Evolutionary conservation across 2,113 vertebrate genomes (phyloP), one percentile per base, ranked within the genome.

Genomic region (Ammospiza nelsoni): DNA sequence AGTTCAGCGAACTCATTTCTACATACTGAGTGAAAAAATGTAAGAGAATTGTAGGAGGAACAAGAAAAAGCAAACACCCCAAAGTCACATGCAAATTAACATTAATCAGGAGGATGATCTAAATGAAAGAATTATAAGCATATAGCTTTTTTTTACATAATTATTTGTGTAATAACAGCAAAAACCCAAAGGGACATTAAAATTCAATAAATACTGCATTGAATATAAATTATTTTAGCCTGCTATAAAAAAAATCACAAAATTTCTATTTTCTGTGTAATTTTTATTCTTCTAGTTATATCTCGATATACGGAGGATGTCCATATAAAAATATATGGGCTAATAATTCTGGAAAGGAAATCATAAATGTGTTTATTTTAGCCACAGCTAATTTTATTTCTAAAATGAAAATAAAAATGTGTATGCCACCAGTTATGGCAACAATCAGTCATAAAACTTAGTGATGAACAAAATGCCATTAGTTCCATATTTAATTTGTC

Each of bases 211-310:
- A 94, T 68, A 57, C 13, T 82, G n/a, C 7, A 83, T 28, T 84
- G 58, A 92, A 82, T 81, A 94, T 25, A 91, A 89, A 91, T 96
- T 81, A 72, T 62, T 96, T 78, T 75, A 82, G 15, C 23, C 68
- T 92, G 39, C 27, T 94, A 65, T 80, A 65, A 95, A 93, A 55
- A 55, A 51, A 76, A 51, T 46, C 13, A 80, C 2, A 15, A 84
- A 75, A 15, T 86, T 27, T 71, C 31, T 31, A 66, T 73, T 84
- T 54, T 91, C 46, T 80, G 37, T 52, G 37, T 33, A 20, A 89
- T 89, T 95, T 93, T 35, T 78, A 86, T 33, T 69, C 11, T 71
- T 77, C 24, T 80, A 41, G 22, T 85, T 75, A 21, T 54, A 81
- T 73, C 37, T 92, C 41, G 33, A 55, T 87, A 39, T 37, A 48